phyloP scores from a whole-genome alignment of 2,113 vertebrate species.

The Chrysochloris asiatica region DNA sequence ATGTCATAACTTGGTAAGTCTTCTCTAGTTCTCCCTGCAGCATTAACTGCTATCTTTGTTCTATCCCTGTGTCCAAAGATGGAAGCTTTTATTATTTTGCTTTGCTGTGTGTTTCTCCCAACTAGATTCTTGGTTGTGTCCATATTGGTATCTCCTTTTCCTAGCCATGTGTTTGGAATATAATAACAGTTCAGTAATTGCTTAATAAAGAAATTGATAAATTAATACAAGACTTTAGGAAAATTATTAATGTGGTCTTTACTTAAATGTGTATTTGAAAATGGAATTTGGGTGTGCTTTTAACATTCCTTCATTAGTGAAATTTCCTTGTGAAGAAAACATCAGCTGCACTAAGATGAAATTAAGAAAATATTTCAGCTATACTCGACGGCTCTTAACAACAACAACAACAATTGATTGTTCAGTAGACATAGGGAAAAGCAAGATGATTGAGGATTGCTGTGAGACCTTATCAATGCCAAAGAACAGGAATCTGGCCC shows the following conservation, averaged over 20 bases:
- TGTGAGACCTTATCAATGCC: neutral
- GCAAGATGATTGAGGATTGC: neutral
- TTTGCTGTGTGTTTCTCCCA: neutral
- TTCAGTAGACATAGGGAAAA: neutral
- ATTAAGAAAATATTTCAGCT: neutral
- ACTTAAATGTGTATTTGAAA: neutral
- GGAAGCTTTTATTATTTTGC: neutral
- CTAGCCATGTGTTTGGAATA: neutral
- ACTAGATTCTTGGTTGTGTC: neutral
- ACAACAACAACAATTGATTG: too few relatives aligned
- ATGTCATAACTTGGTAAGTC: neutral
- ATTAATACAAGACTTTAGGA: neutral
- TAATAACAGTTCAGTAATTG: neutral
- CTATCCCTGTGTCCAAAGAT: fast-evolving
- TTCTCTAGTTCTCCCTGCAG: neutral
- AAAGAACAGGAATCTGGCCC: neutral
- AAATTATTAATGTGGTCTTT: neutral
- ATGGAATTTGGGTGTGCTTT: neutral
- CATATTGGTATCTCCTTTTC: neutral
- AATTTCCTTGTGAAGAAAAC: neutral
- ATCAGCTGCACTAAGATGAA: neutral
- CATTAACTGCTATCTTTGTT: neutral
- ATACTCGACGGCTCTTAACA: too few relatives aligned
- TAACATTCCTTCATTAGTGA: neutral
- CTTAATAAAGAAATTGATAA: neutral